phyloP scores from a whole-genome alignment of 2,113 vertebrate species.

The Coracopsis vasa region DNA sequence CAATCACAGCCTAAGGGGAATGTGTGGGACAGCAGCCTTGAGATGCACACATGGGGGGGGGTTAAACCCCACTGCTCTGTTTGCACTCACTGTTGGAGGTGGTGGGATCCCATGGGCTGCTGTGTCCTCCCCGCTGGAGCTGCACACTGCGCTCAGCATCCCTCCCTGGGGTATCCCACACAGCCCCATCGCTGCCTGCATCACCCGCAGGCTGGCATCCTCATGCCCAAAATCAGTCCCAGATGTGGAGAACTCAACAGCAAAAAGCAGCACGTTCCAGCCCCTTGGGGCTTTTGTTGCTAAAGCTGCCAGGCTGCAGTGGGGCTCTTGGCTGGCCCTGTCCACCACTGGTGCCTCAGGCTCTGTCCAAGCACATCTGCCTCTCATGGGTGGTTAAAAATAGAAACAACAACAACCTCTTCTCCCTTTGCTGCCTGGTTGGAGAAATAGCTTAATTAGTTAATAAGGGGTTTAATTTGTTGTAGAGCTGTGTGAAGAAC shows the following conservation, averaged over 20 bases:
- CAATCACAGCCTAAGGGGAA: background rate
- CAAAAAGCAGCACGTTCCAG: background rate
- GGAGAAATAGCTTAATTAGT: conserved; percentile 47
- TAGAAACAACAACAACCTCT: conserved; percentile 36
- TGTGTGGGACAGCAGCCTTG: background rate
- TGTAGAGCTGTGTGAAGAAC: conserved; percentile 13
- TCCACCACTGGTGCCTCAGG: background rate
- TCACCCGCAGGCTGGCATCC: background rate
- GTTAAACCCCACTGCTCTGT: background rate
- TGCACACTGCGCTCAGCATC: background rate
- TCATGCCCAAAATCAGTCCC: background rate
- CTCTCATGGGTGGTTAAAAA: conserved; percentile 18
- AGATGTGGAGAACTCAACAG: background rate
- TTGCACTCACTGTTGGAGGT: fast-evolving
- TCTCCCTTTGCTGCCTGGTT: conserved; percentile 8
- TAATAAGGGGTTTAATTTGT: conserved; percentile 43
- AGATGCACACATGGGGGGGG: background rate
- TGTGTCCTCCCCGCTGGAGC: background rate
- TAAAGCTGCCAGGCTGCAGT: background rate
- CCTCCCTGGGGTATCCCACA: fast-evolving
- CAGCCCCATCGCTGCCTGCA: background rate
- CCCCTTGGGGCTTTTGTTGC: background rate
- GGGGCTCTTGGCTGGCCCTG: background rate
- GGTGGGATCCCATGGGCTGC: background rate
- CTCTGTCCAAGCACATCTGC: fast-evolving